Evolutionary conservation across 2,888 invertebrate species (phyloP), one percentile per base, ranked within the genome.

Genomic region (Operophtera brumata): DNA sequence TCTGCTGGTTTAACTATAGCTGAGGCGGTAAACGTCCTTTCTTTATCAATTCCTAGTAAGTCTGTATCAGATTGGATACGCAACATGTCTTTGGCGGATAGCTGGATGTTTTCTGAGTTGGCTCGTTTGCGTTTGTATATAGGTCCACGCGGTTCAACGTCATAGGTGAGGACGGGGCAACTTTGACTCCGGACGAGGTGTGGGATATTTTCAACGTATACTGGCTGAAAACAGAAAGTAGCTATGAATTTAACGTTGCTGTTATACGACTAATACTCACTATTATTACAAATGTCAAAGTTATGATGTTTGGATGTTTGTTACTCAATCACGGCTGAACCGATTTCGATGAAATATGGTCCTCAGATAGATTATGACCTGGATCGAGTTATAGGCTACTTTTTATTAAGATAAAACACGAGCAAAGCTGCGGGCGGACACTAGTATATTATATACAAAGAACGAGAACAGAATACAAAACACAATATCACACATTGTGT

Each of bases 41-140:
- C 93, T 69, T 94, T 94, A 76, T 96, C 95, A 61, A 96, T 95
- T 37, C 93, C 92, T 55, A 93, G 91, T 40, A 96, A 86, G 78
- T 96, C 96, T 0, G 94, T 94, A 66, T 96, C 96, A 0, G 96
- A 96, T 61, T 94, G 93, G 46, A 94, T 93, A 51, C 94, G 91
- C 4, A 94, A 80, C 79, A 90, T 86, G 44, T 89, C 88, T 70
- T 76, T 83, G n/a, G 80, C 77, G 10, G 81, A 77, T 14, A 87
- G 66, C 67, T 91, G 87, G 54, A 91, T 91, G 55, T 93, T 92
- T 76, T 93, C 93, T 0, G 94, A 94, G 66, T 93, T 93, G 0
- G 94, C 94, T 47, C 94, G 89, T 72, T 85, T 92, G 64, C 89
- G 90, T 61, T 86, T 92, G 59, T 79, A 79, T 46, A 85, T 76